These are phyloP conservation scores for Progne subis DNA, from an alignment of 2,113 vertebrate species.

Conservation along the genomic window DNA sequence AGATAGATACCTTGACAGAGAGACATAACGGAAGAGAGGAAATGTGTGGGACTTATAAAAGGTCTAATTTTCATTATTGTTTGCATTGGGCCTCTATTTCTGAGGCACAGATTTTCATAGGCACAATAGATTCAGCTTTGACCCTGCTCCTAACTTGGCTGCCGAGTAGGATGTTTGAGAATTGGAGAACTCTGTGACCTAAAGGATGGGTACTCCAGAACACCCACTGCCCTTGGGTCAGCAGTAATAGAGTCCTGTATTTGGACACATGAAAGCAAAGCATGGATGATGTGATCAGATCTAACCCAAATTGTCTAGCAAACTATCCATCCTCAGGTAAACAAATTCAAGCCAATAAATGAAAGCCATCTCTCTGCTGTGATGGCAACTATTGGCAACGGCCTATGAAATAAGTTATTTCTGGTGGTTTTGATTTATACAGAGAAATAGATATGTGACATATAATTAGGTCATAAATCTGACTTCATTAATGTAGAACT, in stretches of 20 bases:
- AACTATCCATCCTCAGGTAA: neutral
- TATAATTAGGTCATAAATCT: slow-evolving; percentile 32
- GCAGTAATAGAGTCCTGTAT: neutral
- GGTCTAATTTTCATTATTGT: neutral
- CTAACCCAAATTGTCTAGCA: neutral
- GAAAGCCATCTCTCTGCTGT: neutral
- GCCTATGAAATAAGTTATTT: slow-evolving; percentile 54
- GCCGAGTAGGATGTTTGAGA: neutral
- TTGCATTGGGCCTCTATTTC: neutral
- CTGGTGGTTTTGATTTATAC: slow-evolving; percentile 45
- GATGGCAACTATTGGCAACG: neutral
- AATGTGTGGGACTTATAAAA: neutral
- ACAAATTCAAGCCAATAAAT: slow-evolving; percentile 18
- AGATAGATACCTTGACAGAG: neutral
- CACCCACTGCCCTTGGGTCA: neutral
- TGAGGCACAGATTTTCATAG: neutral
- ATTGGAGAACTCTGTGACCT: neutral
- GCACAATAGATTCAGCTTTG: neutral
- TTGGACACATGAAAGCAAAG: slow-evolving; percentile 8
- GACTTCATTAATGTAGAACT: slow-evolving; percentile 38
- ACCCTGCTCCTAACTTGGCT: neutral
- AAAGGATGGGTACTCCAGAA: neutral
- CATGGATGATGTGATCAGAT: slow-evolving; percentile 13
- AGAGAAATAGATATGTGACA: slow-evolving; percentile 11
- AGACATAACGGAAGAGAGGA: neutral